Conservation (phyloP, 2,113 vertebrate species). For the Sus scrofa region DNA sequence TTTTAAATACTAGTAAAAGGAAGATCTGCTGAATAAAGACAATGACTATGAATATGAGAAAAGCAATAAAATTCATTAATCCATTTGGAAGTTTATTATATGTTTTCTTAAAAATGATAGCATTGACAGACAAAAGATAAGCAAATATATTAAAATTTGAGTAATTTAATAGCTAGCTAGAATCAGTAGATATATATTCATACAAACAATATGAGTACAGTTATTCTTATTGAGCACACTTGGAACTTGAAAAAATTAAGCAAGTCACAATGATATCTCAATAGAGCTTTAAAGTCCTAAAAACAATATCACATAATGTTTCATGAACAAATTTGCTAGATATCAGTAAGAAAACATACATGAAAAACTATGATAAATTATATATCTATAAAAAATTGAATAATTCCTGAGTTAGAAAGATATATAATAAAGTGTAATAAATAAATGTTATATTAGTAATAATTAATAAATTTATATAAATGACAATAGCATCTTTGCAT, state of each 20-base stretch:
- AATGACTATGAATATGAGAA: not conserved
- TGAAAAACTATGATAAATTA: not conserved
- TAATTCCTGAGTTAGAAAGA: no score
- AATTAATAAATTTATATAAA: not conserved
- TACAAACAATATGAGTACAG: not conserved
- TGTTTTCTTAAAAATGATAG: not conserved
- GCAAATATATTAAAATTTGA: not conserved
- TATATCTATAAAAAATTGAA: not conserved
- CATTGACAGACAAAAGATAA: not conserved
- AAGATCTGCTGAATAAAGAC: not conserved
- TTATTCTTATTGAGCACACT: not conserved
- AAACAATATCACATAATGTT: not conserved
- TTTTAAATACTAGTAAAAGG: not conserved
- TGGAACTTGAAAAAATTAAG: not conserved
- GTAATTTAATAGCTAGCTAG: not conserved
- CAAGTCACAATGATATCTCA: not conserved
- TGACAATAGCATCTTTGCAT: not conserved
- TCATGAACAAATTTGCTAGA: not conserved
- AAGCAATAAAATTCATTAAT: not conserved
- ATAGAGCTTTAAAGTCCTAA: not conserved
- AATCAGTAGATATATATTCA: not conserved
- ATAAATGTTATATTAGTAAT: not conserved
- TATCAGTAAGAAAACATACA: not conserved
- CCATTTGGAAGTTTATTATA: not conserved
- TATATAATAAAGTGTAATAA: not conserved